Percentiles rank a stretch among this genome's conserved stretches.
These are phyloP conservation scores for Bubalus kerabau DNA, from an alignment of 2,113 vertebrate genomes.

Conservation along the genomic window DNA sequence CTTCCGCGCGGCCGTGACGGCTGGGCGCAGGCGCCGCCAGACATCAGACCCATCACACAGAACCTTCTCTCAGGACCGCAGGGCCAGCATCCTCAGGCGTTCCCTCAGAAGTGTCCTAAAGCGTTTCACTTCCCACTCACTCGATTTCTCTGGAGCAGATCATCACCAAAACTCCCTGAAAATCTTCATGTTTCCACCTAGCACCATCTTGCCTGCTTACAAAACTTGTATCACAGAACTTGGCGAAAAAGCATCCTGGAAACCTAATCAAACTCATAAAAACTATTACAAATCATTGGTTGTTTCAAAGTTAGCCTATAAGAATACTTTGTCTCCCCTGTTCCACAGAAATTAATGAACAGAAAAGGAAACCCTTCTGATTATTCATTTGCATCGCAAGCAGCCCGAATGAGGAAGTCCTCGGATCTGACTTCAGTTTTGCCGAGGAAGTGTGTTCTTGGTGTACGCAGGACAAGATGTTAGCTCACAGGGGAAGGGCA, in stretches of 20 bases:
- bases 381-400: background rate
- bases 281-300: background rate
- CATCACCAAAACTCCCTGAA: background rate
- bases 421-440: background rate
- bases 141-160: background rate
- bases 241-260: background rate
- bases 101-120: background rate
- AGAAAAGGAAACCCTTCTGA: background rate
- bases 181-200: background rate
- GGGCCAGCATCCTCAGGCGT: background rate
- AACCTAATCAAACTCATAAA: background rate
- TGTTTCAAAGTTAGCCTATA: background rate
- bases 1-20: fast-evolving
- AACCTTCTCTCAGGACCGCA: background rate
- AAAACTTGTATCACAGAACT: background rate
- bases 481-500: background rate
- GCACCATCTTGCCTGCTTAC: background rate
- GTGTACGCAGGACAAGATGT: background rate
- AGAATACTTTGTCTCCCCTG: background rate
- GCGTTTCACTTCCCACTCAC: background rate
- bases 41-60: fast-evolving
- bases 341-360: background rate
- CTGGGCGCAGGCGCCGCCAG: background rate
- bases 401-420: background rate
- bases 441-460: background rate